Evolutionary conservation across 1,140 invertebrate genomes (phyloP).

Genomic region (Monomorium pharaonis): DNA sequence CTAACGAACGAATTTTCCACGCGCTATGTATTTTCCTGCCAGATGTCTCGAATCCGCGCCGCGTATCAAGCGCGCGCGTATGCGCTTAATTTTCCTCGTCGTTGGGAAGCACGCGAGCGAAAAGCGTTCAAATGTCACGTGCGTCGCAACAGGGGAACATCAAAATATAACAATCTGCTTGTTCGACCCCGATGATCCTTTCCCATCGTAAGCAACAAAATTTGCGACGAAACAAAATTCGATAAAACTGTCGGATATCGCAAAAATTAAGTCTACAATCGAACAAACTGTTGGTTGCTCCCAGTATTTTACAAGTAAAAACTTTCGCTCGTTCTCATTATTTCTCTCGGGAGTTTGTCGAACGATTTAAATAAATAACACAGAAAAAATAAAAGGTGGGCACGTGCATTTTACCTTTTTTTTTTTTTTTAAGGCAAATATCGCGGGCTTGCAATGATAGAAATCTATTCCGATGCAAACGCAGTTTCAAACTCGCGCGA

Average conservation of each 20-base stretch:
- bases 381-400: background rate
- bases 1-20: constrained; percentile 46
- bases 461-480: constrained; percentile 40
- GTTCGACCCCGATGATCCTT: background rate
- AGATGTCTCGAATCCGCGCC: constrained; percentile 44
- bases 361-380: background rate
- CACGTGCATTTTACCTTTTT: background rate
- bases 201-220: background rate
- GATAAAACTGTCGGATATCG: background rate
- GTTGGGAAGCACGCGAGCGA: background rate
- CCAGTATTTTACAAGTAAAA: constrained; percentile 19
- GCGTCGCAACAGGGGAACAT: background rate
- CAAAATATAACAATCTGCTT: background rate
- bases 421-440: background rate
- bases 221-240: background rate
- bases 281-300: too few species aligned
- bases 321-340: background rate
- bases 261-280: background rate
- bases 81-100: constrained; percentile 35
- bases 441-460: constrained; percentile 11
- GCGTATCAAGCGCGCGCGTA: background rate
- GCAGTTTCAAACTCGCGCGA: constrained; percentile 9
- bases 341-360: background rate
- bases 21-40: constrained; percentile 26
- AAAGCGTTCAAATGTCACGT: constrained; percentile 5